Evolutionary conservation across 2,113 vertebrate species (phyloP), one percentile per base, ranked within the genome.

Genomic region (Crypturellus undulatus): DNA sequence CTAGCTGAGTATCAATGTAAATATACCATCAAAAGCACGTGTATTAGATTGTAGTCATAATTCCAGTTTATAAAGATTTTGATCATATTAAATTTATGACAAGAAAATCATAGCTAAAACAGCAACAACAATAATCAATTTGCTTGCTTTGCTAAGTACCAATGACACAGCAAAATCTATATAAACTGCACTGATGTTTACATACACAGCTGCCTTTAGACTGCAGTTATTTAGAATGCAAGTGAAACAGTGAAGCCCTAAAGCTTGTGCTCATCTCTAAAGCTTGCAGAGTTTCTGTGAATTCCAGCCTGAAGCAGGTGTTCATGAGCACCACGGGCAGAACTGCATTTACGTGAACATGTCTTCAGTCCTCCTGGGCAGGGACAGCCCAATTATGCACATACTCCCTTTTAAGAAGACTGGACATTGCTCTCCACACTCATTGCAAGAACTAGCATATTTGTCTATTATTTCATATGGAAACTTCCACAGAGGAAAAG

Each of bases 381-480:
- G 3, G 13, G 16, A 22, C 14, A 63, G 73, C 8, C 64, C 52
- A 87, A 96, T 65, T 38, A 56, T 6, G 36, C 16, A 21, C 21
- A 20, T 7, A 58, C 0, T 0, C 12, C 34, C 26, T 17, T 51
- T 68, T 43, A 79, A 71, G 83, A 71, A 76, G 79, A 60, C 1
- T 69, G 19, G 77, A 6, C 28, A 62, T 11, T 0, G 0, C 12
- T 43, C 34, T 73, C 54, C 56, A 86, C 8, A 21, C 8, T 65
- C 5, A 2, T n/a, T 77, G 69, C 54, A 86, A 32, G 77, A 89
- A 93, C 59, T 40, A 87, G 7, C 26, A 40, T 38, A 19, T 89
- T 28, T 42, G 17, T 68, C 69, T 70, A 40, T 12, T 62, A 65
- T 36, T 24, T 70, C 52, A 26, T 36, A 58, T 15, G 8, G 56